Evolutionary conservation across 2,888 invertebrate species (phyloP), one percentile per base, ranked within the genome.

Genomic region (Thereva nobilitata): DNA sequence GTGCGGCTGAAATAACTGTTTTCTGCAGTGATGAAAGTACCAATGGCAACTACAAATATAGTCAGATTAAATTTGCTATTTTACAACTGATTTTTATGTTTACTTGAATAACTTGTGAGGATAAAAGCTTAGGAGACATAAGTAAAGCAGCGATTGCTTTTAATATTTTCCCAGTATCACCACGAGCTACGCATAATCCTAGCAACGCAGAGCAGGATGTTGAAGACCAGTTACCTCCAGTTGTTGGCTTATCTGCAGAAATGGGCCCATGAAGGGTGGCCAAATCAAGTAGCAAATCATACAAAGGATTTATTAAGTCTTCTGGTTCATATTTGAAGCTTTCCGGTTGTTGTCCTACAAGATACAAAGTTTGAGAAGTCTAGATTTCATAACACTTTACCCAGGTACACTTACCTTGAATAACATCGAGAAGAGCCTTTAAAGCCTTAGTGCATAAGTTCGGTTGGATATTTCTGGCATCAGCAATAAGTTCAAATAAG

Each of bases 141-240:
- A 95, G 85, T 71, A 97, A 84, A 37, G 94, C 91, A 4, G 93
- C 89, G 44, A 93, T 87, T 4, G 97, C 94, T 73, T 90, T 89
- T 5, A 97, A 84, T 74, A 94, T 88, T 76, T 94, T 90, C 68
- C 95, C 95, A 7, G 96, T 93, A 78, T 96, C 93, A 4, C 97
- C 98, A 65, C 93, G 85, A 1, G 97, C 96, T 55, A 97, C 92
- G 9, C 95, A 93, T 68, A 98, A 83, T 64, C 95, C 93, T 63
- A 97, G 85, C 6, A 99, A 84, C 73, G 96, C 96, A 1, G 97
- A 91, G 78, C 95, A 94, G 59, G 96, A 94, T 68, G 95, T 86
- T 4, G 94, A 89, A 23, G 94, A 93, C 74, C 97, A 85, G 72
- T 86, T 87, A 70, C 85, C 86, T 10, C 90, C 88, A 3, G 68